Conservation (phyloP, 53 echinoderm and acorn worm genomes). For the Echinarachnius parma region DNA sequence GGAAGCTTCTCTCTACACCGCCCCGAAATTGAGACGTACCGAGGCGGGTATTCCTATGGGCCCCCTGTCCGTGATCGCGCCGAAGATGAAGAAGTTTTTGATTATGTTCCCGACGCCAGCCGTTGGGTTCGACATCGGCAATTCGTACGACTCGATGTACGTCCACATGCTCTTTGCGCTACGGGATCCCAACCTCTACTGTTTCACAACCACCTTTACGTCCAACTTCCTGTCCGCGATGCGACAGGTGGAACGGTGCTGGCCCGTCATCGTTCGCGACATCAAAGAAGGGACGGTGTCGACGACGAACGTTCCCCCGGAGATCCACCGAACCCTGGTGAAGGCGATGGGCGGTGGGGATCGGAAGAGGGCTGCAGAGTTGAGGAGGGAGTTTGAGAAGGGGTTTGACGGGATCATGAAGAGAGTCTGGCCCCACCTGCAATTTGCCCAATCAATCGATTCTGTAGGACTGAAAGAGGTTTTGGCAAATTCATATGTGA, state of each 20-base stretch:
- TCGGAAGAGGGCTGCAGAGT: constrained; percentile 37
- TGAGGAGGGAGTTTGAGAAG: constrained; percentile 60
- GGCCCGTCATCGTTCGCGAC: constrained; percentile 57
- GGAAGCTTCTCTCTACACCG: constrained; percentile 5
- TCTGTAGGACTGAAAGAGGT: constrained; percentile 33
- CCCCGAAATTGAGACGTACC: constrained; percentile 17
- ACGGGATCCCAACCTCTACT: constrained; percentile 46
- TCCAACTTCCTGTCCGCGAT: constrained; percentile 48
- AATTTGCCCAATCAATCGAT: constrained; percentile 26
- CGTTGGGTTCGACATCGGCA: constrained; percentile 13
- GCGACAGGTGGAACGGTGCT: constrained; percentile 46
- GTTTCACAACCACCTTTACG: constrained; percentile 17
- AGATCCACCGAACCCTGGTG: constrained; percentile 14
- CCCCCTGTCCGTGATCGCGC: background rate
- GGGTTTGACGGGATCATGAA: constrained; percentile 68
- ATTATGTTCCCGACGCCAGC: constrained; percentile 21
- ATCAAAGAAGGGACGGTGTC: constrained; percentile 40
- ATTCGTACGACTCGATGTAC: constrained; percentile 39
- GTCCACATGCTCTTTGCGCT: constrained; percentile 68
- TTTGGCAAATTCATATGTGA: constrained; percentile 27
- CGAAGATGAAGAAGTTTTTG: background rate
- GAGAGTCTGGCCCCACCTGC: constrained; percentile 72
- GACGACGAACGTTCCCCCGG: constrained; percentile 30
- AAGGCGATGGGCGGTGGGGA: constrained; percentile 31
- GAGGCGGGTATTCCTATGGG: constrained; percentile 26